These are phyloP conservation scores for Puffinus mauretanicus DNA, from an alignment of 2,113 vertebrate species.

Conservation along the genomic window DNA sequence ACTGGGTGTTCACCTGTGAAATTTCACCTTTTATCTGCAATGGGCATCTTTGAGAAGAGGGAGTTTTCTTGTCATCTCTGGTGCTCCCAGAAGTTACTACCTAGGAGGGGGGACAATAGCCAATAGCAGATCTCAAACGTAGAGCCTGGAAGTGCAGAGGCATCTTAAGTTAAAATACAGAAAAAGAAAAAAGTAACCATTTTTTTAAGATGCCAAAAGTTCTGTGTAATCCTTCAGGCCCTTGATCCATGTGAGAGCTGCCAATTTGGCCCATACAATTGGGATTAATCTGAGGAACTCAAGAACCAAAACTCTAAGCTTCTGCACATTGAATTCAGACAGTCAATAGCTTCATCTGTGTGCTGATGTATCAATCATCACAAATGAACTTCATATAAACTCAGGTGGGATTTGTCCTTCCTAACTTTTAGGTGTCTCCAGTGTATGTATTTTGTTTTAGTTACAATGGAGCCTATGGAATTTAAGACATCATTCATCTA, in stretches of 20 bases:
- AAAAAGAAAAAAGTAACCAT: neutral
- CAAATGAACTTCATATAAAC: neutral
- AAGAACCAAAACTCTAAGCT: neutral
- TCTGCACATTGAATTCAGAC: neutral
- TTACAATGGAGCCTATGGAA: neutral
- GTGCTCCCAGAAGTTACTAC: neutral
- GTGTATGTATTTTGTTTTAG: neutral
- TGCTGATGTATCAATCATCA: neutral
- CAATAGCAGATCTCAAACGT: neutral
- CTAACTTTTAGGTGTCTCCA: neutral
- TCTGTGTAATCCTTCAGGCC: neutral
- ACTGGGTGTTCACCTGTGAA: neutral
- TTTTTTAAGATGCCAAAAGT: neutral
- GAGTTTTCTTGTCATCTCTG: neutral
- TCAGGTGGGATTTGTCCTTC: neutral
- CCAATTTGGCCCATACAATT: rapidly evolving
- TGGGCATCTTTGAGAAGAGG: neutral
- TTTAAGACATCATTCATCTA: neutral
- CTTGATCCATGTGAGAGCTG: neutral
- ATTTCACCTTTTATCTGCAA: neutral
- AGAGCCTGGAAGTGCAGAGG: neutral
- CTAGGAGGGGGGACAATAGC: neutral
- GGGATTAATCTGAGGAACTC: neutral
- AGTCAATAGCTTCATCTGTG: neutral
- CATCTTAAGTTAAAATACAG: neutral